Evolutionary conservation across 2,888 invertebrate species (phyloP).

Genomic region (Cheilosia variabilis): DNA sequence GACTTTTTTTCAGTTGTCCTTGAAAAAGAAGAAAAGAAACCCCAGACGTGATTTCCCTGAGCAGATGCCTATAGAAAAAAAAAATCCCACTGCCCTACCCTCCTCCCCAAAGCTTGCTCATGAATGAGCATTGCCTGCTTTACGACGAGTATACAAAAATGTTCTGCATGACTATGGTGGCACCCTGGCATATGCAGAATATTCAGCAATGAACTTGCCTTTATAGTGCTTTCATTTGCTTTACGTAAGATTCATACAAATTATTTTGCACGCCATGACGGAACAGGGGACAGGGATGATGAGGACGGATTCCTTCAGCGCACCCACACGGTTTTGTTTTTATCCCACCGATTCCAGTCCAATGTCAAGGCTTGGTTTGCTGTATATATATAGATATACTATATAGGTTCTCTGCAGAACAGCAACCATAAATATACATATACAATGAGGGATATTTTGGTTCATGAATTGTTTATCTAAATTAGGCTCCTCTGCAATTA

Average conservation of each 20-base stretch:
- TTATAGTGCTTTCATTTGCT: conserved; percentile 49
- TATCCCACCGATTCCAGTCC: conserved; percentile 36
- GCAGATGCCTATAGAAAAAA: conserved; percentile 37
- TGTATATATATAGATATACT: neutral
- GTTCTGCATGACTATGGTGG: conserved; percentile 15
- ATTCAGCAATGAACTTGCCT: conserved; percentile 30
- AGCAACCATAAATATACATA: conserved; percentile 1
- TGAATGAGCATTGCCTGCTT: conserved; percentile 43
- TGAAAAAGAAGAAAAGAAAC: conserved; percentile 29
- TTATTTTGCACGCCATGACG: conserved; percentile 33
- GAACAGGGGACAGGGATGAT: conserved; percentile 18
- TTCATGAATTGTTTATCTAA: conserved; percentile 78
- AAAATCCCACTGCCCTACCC: neutral
- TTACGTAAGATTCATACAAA: conserved; percentile 52
- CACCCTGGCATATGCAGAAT: conserved; percentile 35
- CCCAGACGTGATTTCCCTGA: conserved; percentile 29
- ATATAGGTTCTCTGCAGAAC: conserved; percentile 6
- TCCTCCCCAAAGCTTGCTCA: conserved; percentile 13
- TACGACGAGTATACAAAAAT: conserved; percentile 10
- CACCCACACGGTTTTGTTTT: conserved; percentile 47
- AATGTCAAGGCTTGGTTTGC: conserved; percentile 20
- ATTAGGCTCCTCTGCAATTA: conserved; percentile 76
- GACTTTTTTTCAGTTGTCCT: conserved; percentile 23
- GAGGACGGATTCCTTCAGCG: conserved; percentile 32
- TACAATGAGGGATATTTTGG: conserved; percentile 16